Percentiles rank a stretch among this genome's conserved stretches.
phyloP scores from a whole-genome alignment of 2,113 vertebrate genomes.

The Sander lucioperca region DNA sequence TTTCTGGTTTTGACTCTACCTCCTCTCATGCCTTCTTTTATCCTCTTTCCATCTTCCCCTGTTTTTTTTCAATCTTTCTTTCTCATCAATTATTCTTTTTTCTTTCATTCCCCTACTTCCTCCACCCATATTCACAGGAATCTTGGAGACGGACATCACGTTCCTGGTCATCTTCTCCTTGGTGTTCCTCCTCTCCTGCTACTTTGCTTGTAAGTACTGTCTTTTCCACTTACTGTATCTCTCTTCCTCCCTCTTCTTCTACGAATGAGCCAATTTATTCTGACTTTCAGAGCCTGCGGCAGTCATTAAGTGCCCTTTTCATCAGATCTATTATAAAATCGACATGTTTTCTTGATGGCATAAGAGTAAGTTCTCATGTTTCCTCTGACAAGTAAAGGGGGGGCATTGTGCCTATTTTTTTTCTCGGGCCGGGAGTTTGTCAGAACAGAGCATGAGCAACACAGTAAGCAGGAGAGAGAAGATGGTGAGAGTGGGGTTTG shows the following conservation, averaged over 20 bases:
- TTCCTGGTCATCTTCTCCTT: constrained; percentile 91
- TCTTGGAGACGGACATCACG: constrained; percentile 94
- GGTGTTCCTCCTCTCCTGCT: constrained; percentile 92
- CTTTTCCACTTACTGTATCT: constrained; percentile 44
- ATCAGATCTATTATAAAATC: constrained; percentile 48
- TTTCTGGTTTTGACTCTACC: constrained; percentile 19
- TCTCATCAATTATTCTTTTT: constrained; percentile 23
- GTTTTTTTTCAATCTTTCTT: background rate
- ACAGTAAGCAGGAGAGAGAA: constrained; percentile 3
- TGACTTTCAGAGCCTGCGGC: constrained; percentile 17
- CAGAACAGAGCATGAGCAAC: constrained; percentile 12
- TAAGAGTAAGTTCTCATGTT: constrained; percentile 73
- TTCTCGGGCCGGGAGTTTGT: constrained; percentile 2
- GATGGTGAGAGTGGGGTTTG: constrained; percentile 6
- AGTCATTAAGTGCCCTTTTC: constrained; percentile 42
- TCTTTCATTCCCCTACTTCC: background rate
- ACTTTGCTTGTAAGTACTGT: constrained; percentile 91
- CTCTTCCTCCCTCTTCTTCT: background rate
- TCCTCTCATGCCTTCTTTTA: background rate
- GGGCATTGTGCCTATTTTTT: constrained; percentile 14
- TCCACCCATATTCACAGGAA: constrained; percentile 81
- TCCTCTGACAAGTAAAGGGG: constrained; percentile 45
- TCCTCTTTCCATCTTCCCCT: background rate
- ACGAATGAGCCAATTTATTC: constrained; percentile 4
- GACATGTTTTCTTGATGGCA: constrained; percentile 66